Conservation (phyloP, 2,113 vertebrate species). For the Nyctibius bracteatus region DNA sequence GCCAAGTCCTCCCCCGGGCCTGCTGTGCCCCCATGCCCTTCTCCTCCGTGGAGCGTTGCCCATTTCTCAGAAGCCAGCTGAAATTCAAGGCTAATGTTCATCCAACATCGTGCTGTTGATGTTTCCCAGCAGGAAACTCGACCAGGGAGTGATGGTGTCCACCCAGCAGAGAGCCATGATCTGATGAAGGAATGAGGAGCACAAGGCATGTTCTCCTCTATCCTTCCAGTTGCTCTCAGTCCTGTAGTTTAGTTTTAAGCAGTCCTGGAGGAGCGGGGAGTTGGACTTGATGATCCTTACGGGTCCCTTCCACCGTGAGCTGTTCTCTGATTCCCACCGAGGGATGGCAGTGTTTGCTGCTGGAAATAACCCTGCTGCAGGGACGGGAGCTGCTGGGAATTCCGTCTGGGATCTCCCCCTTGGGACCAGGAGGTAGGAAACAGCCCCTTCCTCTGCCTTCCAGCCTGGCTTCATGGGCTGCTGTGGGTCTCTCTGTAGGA, state of each 20-base stretch:
- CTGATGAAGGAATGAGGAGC: no score
- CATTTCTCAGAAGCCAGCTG: neutral
- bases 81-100: neutral
- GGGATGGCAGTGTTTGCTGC: neutral
- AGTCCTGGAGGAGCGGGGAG: neutral
- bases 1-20: no score
- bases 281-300: accelerated
- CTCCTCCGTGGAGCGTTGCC: neutral
- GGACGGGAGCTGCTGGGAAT: accelerated
- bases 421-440: accelerated
- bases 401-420: accelerated
- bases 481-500: accelerated
- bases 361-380: accelerated
- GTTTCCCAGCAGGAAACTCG: no score
- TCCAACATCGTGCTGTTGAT: neutral
- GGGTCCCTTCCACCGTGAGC: neutral
- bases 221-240: no score
- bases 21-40: neutral
- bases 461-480: accelerated
- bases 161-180: neutral
- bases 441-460: neutral
- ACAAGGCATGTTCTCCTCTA: no score
- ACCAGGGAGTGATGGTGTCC: neutral
- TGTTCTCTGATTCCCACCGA: neutral
- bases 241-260: accelerated